Conservation (phyloP, 1,140 invertebrate species). For the Lordiphosa stackelbergi region DNA sequence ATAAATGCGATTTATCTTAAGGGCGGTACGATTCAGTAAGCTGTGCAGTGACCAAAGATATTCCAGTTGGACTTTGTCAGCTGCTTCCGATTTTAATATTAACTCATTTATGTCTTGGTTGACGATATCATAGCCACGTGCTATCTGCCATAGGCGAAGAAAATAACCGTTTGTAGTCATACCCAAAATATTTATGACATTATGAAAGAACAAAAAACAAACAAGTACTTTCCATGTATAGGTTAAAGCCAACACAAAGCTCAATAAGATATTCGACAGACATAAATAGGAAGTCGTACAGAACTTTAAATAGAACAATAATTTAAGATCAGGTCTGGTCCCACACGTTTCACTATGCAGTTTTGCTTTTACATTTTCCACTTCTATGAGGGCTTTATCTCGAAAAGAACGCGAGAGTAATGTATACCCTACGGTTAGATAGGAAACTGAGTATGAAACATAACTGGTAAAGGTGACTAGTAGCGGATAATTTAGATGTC, state of each 20-base stretch:
- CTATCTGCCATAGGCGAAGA: conserved; percentile 38
- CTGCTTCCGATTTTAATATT: background rate
- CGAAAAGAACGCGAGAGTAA: conserved; percentile 31
- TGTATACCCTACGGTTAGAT: conserved; percentile 19
- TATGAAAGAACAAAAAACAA: conserved; percentile 7
- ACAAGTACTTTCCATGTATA: background rate
- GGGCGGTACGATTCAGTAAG: conserved; percentile 1
- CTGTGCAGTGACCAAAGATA: conserved; percentile 31
- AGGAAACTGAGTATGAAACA: conserved; percentile 17
- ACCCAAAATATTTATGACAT: conserved; percentile 18
- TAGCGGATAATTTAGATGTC: conserved; percentile 12
- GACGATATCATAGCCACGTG: conserved; percentile 30
- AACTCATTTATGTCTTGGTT: conserved; percentile 12
- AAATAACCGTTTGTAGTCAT: conserved; percentile 37
- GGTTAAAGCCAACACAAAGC: background rate
- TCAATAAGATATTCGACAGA: background rate
- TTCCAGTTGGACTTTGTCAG: background rate
- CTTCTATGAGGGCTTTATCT: conserved; percentile 12
- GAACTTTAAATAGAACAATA: conserved; percentile 13
- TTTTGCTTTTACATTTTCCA: background rate
- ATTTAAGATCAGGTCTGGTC: background rate
- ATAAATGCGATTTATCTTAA: conserved; percentile 29
- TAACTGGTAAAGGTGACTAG: conserved; percentile 15
- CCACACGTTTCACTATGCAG: no score
- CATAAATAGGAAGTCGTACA: background rate